These are phyloP conservation scores for Prionace glauca DNA, from an alignment of 2,797 vertebrate genomes.

Conservation along the genomic window DNA sequence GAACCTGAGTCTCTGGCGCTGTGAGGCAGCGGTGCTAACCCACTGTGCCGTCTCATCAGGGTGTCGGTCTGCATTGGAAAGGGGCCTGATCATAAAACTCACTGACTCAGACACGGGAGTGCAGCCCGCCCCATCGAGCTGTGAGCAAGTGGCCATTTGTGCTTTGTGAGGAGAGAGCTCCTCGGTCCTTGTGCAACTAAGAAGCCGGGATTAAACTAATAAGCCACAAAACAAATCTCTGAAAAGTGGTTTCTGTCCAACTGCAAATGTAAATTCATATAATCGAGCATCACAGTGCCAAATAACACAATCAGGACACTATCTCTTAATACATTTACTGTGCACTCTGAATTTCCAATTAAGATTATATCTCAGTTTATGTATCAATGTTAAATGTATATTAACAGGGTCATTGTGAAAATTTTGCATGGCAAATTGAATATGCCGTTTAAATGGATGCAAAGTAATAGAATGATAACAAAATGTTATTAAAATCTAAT, in stretches of 20 bases:
- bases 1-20: too few species aligned
- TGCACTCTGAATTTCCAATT: conserved; percentile 36
- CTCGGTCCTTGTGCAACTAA: neutral
- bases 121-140: neutral
- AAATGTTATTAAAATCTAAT: conserved; percentile 39
- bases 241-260: neutral
- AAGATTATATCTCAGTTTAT: conserved; percentile 38
- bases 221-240: conserved; percentile 1
- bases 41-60: too few species aligned
- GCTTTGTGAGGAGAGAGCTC: too few species aligned
- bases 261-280: conserved; percentile 29
- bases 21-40: too few species aligned
- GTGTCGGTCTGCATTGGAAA: neutral
- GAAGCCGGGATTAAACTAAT: conserved; percentile 7
- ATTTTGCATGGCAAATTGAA: conserved; percentile 35
- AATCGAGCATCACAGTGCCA: neutral
- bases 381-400: conserved; percentile 39
- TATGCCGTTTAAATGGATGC: conserved; percentile 29
- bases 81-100: neutral
- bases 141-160: neutral
- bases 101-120: neutral
- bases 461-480: conserved; percentile 32
- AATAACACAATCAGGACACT: conserved; percentile 31
- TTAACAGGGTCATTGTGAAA: conserved; percentile 35
- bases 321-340: conserved; percentile 33